Evolutionary conservation across 2,888 invertebrate genomes (phyloP).

Genomic region (Ophion ellenae): DNA sequence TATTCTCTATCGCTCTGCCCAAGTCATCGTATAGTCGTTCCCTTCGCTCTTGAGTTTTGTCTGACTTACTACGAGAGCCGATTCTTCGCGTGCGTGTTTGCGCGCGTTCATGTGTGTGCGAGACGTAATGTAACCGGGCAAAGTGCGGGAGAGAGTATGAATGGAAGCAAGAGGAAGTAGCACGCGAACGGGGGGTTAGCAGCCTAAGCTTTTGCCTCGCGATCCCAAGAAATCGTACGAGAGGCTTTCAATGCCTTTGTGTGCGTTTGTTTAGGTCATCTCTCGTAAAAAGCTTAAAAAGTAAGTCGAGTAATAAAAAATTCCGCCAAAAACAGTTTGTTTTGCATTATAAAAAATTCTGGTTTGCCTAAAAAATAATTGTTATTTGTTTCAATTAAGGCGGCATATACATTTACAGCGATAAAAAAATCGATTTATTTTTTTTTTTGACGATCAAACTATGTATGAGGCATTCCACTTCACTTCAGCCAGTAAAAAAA

Average conservation of each 20-base stretch:
- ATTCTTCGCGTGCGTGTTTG: slow-evolving; percentile 4
- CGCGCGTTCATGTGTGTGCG: neutral
- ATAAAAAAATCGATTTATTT: too few species aligned
- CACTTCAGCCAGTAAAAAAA: too few species aligned
- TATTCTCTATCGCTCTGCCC: slow-evolving; percentile 43
- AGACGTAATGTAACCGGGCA: slow-evolving; percentile 36
- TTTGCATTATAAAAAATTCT: too few species aligned
- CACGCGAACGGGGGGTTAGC: slow-evolving; percentile 48
- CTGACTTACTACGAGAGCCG: slow-evolving; percentile 56
- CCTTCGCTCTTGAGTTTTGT: slow-evolving; percentile 47
- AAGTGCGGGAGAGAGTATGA: slow-evolving; percentile 60
- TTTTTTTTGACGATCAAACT: too few species aligned
- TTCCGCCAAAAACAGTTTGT: too few species aligned
- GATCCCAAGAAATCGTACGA: slow-evolving; percentile 42
- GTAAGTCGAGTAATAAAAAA: too few species aligned
- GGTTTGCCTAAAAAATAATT: too few species aligned
- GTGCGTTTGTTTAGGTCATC: slow-evolving; percentile 8
- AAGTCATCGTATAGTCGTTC: slow-evolving; percentile 32
- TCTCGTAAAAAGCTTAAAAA: neutral
- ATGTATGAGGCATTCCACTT: too few species aligned
- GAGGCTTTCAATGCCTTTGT: slow-evolving; percentile 18
- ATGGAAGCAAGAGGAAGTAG: slow-evolving; percentile 60
- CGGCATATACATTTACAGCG: too few species aligned
- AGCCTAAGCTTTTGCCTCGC: slow-evolving; percentile 30
- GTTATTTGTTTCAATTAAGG: too few species aligned